Base-by-base conservation (phyloP, 2,888 invertebrate species). In the Seira musarum region DNA sequence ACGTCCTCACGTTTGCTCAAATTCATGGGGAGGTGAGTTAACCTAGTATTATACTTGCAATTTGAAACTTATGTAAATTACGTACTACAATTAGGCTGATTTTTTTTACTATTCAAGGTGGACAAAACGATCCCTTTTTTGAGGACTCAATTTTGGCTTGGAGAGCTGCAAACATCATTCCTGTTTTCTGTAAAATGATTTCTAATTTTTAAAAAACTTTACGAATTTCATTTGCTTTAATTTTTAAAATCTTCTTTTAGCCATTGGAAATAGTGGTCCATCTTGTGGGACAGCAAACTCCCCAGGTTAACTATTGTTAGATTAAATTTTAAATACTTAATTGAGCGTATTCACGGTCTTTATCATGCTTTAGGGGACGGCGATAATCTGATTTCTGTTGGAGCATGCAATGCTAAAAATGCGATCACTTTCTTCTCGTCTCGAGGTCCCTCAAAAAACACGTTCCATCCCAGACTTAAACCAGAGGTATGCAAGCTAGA, bases 21-120 rank as follows among this genome's bases (percentile, higher is more conserved):
- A 82, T 71, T 57, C 57, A 1, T 82, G 82, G 82, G 82, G 76
- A 68, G 82, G 71, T 72, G 40, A 40, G 13, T 40, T n/a, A n/a
- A n/a, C n/a, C n/a, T n/a, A n/a, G n/a, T n/a, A n/a, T n/a, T n/a
- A n/a, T n/a, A n/a, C n/a, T n/a, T n/a, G n/a, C n/a, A n/a, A n/a
- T n/a, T n/a, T n/a, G n/a, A n/a, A n/a, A n/a, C n/a, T n/a, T n/a
- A n/a, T n/a, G n/a, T n/a, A n/a, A n/a, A n/a, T n/a, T n/a, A n/a
- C n/a, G n/a, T n/a, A n/a, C n/a, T n/a, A n/a, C n/a, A n/a, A n/a
- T n/a, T n/a, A n/a, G n/a, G n/a, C n/a, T n/a, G n/a, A n/a, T n/a
- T n/a, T n/a, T n/a, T n/a, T n/a, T n/a, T n/a, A n/a, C n/a, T n/a
- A n/a, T n/a, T 40, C 40, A 40, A 40, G 79, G 82, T 60, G 82